Percentiles rank a stretch among this genome's conserved stretches.
phyloP scores from a whole-genome alignment of 2,113 vertebrate species.

The Laticauda colubrina region DNA sequence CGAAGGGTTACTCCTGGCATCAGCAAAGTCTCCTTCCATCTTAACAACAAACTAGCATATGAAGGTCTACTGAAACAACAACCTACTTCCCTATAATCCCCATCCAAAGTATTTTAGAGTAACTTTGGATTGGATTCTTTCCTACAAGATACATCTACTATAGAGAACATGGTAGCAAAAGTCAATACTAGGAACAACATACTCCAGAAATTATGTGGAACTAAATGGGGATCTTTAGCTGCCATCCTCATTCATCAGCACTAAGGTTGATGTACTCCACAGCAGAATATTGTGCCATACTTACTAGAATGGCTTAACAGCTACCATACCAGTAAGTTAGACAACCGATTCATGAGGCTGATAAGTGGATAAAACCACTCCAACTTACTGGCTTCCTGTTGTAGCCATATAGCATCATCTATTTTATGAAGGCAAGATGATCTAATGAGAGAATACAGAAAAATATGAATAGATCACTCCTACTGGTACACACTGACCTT shows the following conservation, averaged over 20 bases:
- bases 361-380: too few species aligned
- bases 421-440: too few species aligned
- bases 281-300: neutral
- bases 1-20: too few species aligned
- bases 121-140: neutral
- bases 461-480: too few species aligned
- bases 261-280: neutral
- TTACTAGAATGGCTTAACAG: too few species aligned
- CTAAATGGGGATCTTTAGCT: neutral
- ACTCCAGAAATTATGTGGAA: neutral
- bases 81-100: neutral
- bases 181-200: neutral
- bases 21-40: neutral
- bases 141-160: neutral
- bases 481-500: too few species aligned
- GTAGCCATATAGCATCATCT: too few species aligned
- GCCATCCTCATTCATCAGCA: neutral
- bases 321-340: too few species aligned
- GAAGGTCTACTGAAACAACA: neutral
- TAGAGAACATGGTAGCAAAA: neutral
- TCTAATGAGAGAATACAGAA: too few species aligned
- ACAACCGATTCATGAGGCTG: too few species aligned
- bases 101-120: neutral
- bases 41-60: neutral
- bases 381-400: too few species aligned